These are phyloP conservation scores for Dinocampus coccinellae DNA, from an alignment of 2,888 invertebrate species.

Conservation along the genomic window DNA sequence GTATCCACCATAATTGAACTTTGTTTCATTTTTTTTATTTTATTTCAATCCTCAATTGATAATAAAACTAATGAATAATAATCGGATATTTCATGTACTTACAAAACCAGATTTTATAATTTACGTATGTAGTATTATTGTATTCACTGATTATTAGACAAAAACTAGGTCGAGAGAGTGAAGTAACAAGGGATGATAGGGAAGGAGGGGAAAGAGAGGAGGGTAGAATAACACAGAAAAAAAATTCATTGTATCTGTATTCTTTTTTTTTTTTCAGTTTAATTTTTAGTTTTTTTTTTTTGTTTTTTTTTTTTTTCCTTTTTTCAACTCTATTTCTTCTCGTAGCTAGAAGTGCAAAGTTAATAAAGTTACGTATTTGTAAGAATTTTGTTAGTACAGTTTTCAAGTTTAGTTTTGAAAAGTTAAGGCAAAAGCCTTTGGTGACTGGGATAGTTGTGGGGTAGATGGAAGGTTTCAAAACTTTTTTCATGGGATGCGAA, in stretches of 20 bases:
- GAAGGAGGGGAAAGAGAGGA: no score
- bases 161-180: no score
- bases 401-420: constrained; percentile 36
- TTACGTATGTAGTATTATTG: no score
- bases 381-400: constrained; percentile 47
- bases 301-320: neutral
- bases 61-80: neutral
- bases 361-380: constrained; percentile 53
- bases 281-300: neutral
- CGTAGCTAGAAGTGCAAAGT: neutral
- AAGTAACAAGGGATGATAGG: no score
- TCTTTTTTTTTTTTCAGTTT: neutral
- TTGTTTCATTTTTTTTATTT: neutral
- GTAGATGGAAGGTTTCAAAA: neutral
- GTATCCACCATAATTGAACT: neutral
- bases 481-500: neutral
- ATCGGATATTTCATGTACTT: neutral
- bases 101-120: no score
- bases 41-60: neutral
- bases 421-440: constrained; percentile 44
- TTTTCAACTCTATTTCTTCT: neutral
- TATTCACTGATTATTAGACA: no score
- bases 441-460: neutral
- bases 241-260: neutral
- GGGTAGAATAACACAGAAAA: no score